phyloP scores from a whole-genome alignment of 2,113 vertebrate genomes.

The Chitala chitala region DNA sequence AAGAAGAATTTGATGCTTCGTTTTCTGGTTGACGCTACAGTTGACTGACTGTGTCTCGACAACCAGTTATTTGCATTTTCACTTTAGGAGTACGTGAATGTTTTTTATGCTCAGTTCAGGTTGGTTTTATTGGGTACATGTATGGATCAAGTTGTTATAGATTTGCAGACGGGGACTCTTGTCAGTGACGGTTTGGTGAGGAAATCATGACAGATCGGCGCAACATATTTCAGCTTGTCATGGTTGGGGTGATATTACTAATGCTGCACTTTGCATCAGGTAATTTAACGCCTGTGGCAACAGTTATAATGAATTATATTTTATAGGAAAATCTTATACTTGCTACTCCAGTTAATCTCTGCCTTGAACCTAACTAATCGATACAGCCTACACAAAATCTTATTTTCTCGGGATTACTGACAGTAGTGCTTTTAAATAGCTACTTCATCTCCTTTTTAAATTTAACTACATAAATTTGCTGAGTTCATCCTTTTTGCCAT shows the following conservation, averaged over 20 bases:
- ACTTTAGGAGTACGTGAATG: too few relatives aligned
- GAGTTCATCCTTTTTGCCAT: not conserved
- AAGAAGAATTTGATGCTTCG: not conserved
- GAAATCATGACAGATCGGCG: not conserved
- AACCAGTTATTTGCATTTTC: too few relatives aligned
- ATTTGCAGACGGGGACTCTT: not conserved
- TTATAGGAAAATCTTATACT: too few relatives aligned
- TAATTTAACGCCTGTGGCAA: constrained; percentile 24
- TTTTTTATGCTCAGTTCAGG: too few relatives aligned
- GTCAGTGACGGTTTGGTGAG: too few relatives aligned
- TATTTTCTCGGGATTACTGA: too few relatives aligned
- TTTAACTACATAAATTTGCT: not conserved
- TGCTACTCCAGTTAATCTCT: too few relatives aligned
- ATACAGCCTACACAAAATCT: too few relatives aligned
- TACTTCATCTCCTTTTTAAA: not conserved
- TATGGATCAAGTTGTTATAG: not conserved
- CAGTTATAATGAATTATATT: not conserved
- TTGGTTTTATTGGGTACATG: not conserved
- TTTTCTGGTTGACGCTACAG: not conserved
- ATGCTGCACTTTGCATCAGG: constrained; percentile 37
- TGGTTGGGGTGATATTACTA: constrained; percentile 31
- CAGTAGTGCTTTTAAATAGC: too few relatives aligned
- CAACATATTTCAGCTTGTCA: constrained; percentile 4
- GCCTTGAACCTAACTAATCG: too few relatives aligned
- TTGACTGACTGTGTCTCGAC: not conserved